Base-by-base conservation (phyloP, 1,140 invertebrate species). In the Nymphalis io region DNA sequence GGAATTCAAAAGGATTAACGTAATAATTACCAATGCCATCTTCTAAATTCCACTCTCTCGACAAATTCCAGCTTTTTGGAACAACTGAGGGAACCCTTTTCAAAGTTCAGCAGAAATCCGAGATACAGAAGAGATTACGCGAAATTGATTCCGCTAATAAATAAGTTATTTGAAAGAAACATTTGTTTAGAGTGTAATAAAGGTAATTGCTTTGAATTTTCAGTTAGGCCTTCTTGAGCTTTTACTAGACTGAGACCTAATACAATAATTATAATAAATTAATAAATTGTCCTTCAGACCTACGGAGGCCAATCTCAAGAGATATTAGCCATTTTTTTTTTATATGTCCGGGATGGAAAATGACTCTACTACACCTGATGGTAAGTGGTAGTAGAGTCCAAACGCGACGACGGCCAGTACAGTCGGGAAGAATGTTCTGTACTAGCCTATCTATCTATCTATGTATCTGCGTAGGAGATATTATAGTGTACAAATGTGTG, bases 101-200 rank as follows among this genome's bases (percentile, higher is more conserved):
- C 69, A 71, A 66, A 71, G 57, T 66, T 71, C 63, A 60, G 46
- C 59, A 66, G 60, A 58, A 60, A 66, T 71, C 42, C 59, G 38
- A 71, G 62, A 71, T 60, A 71, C 39, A 57, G 63, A 66, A 70
- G 70, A 72, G 75, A 77, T 77, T 77, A 72, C 67, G 61, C 64
- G 60, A 72, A 74, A 77, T 74, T 72, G 73, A 75, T 75, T 77
- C 62, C 38, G 63, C 73, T 75, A 75, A 78, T 78, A 70, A 78
- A 78, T 78, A 78, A 78, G 68, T 73, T 78, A 72, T 72, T 78
- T 70, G 61, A 64, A 73, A 42, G 71, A 75, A 77, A 75, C 65
- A 67, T 68, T 68, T 68, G 58, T 72, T 74, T 76, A 68, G 61
- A 71, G 68, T 53, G 64, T 73, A 70, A 74, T 75, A 73, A 78